Conservation (phyloP, 2,797 vertebrate genomes). For the Pteropus rufus region DNA sequence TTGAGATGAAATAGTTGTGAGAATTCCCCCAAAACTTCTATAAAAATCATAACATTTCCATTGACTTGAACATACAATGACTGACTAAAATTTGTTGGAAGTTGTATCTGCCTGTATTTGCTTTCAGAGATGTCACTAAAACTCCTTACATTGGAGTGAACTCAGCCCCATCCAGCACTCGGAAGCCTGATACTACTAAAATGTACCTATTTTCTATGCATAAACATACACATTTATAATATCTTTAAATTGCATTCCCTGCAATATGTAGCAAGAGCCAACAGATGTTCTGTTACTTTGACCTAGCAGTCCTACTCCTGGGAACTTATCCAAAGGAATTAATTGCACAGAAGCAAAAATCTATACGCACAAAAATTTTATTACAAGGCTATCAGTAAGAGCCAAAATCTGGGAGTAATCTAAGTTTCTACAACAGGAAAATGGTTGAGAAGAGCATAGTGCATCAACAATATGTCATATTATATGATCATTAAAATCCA, state of each 20-base stretch:
- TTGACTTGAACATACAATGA: not conserved
- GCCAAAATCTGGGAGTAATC: not conserved
- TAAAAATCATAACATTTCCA: not conserved
- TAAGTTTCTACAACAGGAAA: not conserved
- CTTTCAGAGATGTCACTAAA: not conserved
- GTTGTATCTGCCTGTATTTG: not conserved
- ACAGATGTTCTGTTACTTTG: not conserved
- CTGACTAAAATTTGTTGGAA: not conserved
- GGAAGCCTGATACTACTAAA: not conserved
- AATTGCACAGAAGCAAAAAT: slow-evolving; percentile 6
- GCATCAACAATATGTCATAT: not conserved
- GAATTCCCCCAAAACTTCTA: not conserved
- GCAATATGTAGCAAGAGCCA: not conserved
- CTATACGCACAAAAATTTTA: not conserved
- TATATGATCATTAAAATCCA: not conserved
- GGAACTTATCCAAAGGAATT: not conserved
- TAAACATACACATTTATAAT: not conserved
- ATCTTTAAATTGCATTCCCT: not conserved
- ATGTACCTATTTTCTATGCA: not conserved
- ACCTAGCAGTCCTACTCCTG: not conserved
- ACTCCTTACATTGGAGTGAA: not conserved
- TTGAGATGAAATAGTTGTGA: not conserved
- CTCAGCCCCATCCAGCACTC: not conserved
- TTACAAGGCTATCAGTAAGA: not conserved
- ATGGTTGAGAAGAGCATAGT: not conserved